A percentile compares a stretch with the other conserved stretches of the same genome.
These are phyloP conservation scores for Nomada goodeniana DNA, from an alignment of 2,888 invertebrate species.

Conservation along the genomic window DNA sequence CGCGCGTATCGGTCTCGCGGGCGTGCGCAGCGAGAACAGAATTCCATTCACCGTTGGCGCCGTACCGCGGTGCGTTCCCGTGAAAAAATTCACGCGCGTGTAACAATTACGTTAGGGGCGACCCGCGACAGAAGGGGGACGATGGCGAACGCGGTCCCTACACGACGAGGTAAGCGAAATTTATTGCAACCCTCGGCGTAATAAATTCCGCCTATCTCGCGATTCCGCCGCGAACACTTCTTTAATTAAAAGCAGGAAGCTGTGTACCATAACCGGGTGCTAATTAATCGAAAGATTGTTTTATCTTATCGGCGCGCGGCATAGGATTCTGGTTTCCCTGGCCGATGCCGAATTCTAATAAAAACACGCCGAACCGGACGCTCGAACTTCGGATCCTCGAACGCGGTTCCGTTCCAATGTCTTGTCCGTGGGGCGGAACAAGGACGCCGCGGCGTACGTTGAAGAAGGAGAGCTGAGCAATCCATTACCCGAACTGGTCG, in stretches of 20 bases:
- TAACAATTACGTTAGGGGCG: slow-evolving; percentile 65
- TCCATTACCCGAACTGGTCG: slow-evolving; percentile 62
- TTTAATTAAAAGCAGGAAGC: slow-evolving; percentile 71
- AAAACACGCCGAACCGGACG: slow-evolving; percentile 42
- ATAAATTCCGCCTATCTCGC: slow-evolving; percentile 70
- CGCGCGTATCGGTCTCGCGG: not conserved
- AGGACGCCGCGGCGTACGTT: slow-evolving; percentile 29
- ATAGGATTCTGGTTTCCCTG: slow-evolving; percentile 41
- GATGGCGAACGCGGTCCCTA: slow-evolving; percentile 53
- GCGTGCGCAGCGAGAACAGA: not conserved
- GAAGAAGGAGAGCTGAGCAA: slow-evolving; percentile 55
- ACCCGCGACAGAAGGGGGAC: slow-evolving; percentile 29
- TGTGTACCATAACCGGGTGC: slow-evolving; percentile 60
- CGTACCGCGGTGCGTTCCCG: slow-evolving; percentile 30
- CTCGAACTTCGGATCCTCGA: not conserved
- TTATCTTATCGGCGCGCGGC: slow-evolving; percentile 63
- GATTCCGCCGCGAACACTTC: slow-evolving; percentile 63
- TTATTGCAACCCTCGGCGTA: slow-evolving; percentile 66
- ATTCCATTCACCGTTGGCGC: slow-evolving; percentile 28
- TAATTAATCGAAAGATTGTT: slow-evolving; percentile 67
- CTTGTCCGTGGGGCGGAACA: not conserved
- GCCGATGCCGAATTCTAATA: slow-evolving; percentile 60
- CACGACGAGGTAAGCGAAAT: slow-evolving; percentile 63
- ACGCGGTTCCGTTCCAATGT: not conserved
- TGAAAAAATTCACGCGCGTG: slow-evolving; percentile 61